Percentiles rank a stretch among this genome's conserved stretches.
Conservation (phyloP, 2,113 vertebrate species). For the Phalacrocorax carbo region DNA sequence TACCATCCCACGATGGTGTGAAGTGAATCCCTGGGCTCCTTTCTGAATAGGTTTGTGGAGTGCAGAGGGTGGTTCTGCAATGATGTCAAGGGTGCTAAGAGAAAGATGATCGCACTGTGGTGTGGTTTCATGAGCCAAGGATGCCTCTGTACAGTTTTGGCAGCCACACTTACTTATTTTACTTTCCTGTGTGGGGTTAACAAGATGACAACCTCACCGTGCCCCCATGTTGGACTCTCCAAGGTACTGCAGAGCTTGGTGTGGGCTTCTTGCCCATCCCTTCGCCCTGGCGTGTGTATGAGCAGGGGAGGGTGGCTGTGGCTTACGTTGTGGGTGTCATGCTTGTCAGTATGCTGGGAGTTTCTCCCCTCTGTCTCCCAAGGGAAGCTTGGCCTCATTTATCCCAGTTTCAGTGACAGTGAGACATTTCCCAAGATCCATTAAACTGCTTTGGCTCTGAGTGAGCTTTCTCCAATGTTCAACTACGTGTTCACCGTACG, state of each 20-base stretch:
- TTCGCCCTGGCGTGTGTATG: neutral
- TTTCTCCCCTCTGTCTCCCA: neutral
- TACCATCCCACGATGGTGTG: neutral
- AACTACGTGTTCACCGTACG: fast-evolving
- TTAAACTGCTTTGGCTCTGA: neutral
- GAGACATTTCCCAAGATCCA: neutral
- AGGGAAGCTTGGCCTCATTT: neutral
- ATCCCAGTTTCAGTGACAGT: neutral
- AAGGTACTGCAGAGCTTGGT: neutral
- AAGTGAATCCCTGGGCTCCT: neutral
- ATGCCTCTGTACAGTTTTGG: neutral
- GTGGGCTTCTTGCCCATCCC: neutral
- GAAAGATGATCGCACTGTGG: neutral
- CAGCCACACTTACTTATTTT: neutral
- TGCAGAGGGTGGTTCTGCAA: neutral
- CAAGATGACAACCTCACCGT: neutral
- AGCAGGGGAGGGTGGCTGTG: neutral
- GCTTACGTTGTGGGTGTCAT: neutral
- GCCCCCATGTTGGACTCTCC: neutral
- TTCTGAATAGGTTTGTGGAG: neutral
- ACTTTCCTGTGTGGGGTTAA: neutral
- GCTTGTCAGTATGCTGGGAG: neutral
- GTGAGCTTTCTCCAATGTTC: neutral
- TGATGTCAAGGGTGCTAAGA: neutral
- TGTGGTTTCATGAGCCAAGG: neutral